Conservation (phyloP, 2,888 invertebrate genomes). For the Iselma pallidipennis region DNA sequence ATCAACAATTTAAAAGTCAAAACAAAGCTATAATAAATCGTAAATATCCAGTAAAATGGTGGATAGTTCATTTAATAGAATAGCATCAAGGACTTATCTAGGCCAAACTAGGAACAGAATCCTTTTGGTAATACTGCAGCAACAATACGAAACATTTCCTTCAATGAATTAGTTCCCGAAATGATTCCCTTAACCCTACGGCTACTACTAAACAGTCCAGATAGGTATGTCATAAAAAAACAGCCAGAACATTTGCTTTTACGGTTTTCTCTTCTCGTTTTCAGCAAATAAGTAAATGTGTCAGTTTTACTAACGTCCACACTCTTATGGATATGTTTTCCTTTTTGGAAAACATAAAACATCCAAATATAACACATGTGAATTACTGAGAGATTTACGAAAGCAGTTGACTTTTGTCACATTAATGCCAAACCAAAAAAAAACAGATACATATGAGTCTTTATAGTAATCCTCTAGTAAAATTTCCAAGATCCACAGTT, state of each 20-base stretch:
- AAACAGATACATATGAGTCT: conserved; percentile 19
- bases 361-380: no score
- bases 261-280: background rate
- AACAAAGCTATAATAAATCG: no score
- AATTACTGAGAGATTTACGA: conserved; percentile 21
- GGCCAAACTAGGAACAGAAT: background rate
- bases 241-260: background rate
- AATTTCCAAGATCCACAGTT: conserved; percentile 18
- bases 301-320: background rate
- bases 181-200: background rate
- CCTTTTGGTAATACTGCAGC: no score
- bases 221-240: background rate
- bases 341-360: no score
- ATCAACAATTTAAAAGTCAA: background rate
- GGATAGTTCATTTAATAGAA: background rate
- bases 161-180: background rate
- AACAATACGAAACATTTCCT: background rate
- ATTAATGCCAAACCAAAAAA: conserved; percentile 27
- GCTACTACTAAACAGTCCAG: background rate
- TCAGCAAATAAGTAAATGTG: background rate
- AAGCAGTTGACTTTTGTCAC: conserved; percentile 21
- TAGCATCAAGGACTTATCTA: background rate
- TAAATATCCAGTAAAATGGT: background rate
- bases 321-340: background rate
- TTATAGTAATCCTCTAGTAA: conserved; percentile 16